Base-by-base conservation (phyloP, 2,113 vertebrate species). In the Stigmatopora nigra region DNA sequence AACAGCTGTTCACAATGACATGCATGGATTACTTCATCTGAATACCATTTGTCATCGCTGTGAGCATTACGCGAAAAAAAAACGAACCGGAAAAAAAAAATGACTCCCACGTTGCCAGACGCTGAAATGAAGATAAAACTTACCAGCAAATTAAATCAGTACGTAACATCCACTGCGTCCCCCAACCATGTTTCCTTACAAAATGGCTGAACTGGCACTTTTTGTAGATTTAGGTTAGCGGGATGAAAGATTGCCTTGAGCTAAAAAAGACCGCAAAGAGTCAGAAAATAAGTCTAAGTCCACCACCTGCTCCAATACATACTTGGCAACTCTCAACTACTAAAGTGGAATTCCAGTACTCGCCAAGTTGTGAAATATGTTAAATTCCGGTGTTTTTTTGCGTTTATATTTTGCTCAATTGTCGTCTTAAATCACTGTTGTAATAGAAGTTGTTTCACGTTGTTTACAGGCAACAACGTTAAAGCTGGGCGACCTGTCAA, bases 141-240 rank as follows among this genome's bases (percentile, higher is more conserved):
- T 59, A 10, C 8, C 7, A 51, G 1, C 13, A 44, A 52, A 15
- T 41, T 2, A 59, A 58, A 58, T 2, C 10, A 14, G 48, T 56
- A 17, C 10, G 46, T 8, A 44, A 10, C 7, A 31, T 31, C 25
- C 25, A 31, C 6, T 6, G 41, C 41, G 14, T 11, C 13, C 14
- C 10, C 35, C 59, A 51, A 46, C 1, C 45, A 53, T 38, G 53
- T 25, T 9, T 59, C 22, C 19, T 38, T 64, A 20, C 22, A 36
- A 48, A 8, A 22, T 64, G 38, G 56, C 19, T 65, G 35, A 63
- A 56, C 7, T 68, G 31, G 25, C 9, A 45, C 31, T 63, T 59
- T 8, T 36, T 44, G 48, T 17, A 67, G 41, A 78, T 70, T 71
- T 57, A 63, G n/a, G 49, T 64, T 70, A 72, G 17, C 46, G 36